A percentile compares a stretch with the other conserved stretches of the same genome.
phyloP scores from a whole-genome alignment of 2,888 invertebrate genomes.

The Scaptomyza reducta region DNA sequence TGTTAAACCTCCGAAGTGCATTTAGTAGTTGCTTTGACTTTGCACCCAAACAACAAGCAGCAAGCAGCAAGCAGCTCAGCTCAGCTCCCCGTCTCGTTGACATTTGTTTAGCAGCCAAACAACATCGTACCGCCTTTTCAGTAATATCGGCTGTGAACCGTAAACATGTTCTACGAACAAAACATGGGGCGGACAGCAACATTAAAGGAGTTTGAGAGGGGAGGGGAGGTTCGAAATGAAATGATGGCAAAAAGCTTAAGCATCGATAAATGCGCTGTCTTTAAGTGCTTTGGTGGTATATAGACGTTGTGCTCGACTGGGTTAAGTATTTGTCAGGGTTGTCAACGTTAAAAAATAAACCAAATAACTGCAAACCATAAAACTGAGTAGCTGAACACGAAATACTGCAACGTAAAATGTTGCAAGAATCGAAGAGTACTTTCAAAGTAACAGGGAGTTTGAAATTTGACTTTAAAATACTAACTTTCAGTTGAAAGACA shows the following conservation, averaged over 20 bases:
- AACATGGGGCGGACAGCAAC: slow-evolving; percentile 28
- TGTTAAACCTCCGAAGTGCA: slow-evolving; percentile 80
- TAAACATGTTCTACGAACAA: slow-evolving; percentile 67
- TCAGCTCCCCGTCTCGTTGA: slow-evolving; percentile 57
- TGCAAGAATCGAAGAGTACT: not conserved
- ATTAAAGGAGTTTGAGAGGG: not conserved
- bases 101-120: slow-evolving; percentile 78
- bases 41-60: not conserved
- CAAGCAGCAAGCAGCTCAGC: too few relatives aligned
- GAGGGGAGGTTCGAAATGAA: not conserved
- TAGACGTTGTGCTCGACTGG: slow-evolving; percentile 56
- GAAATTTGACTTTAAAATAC: too few relatives aligned
- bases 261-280: slow-evolving; percentile 69
- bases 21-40: slow-evolving; percentile 80
- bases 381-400: not conserved
- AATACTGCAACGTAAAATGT: slow-evolving; percentile 1
- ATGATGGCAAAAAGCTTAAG: slow-evolving; percentile 24
- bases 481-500: not conserved
- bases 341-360: slow-evolving; percentile 38
- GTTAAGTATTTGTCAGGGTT: slow-evolving; percentile 64
- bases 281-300: slow-evolving; percentile 51
- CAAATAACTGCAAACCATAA: slow-evolving; percentile 3
- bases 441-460: too few relatives aligned
- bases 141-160: slow-evolving; percentile 63
- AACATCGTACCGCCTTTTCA: slow-evolving; percentile 35